Percentiles rank a stretch among this genome's conserved stretches.
Evolutionary conservation across 2,113 vertebrate species (phyloP).

Genomic region (Vicugna pacos): DNA sequence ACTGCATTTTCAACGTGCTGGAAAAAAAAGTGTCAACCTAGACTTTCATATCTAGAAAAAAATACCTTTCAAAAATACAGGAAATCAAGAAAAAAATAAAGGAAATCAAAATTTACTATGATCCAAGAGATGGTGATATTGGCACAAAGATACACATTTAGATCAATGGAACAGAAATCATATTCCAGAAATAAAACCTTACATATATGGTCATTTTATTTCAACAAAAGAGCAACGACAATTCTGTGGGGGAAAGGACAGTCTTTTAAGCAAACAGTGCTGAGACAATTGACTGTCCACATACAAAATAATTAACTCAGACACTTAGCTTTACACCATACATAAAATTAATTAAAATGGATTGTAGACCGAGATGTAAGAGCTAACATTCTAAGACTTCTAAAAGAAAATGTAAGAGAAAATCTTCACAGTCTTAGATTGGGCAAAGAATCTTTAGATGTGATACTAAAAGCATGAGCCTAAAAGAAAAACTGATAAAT

Average conservation of each 20-base stretch:
- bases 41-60: not conserved
- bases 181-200: not conserved
- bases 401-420: not conserved
- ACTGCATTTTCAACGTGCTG: too few relatives aligned
- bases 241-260: not conserved
- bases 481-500: not conserved
- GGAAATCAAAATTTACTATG: not conserved
- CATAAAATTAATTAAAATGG: slow-evolving; percentile 30
- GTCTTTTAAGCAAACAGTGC: not conserved
- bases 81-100: not conserved
- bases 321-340: not conserved
- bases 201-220: not conserved
- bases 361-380: not conserved
- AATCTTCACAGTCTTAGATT: not conserved
- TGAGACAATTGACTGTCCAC: not conserved
- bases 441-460: not conserved
- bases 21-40: too few relatives aligned
- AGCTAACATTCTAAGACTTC: not conserved
- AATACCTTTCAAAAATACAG: not conserved
- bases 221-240: not conserved
- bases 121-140: not conserved
- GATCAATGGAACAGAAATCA: not conserved
- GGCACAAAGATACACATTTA: not conserved
- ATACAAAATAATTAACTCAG: not conserved
- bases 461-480: not conserved